Base-by-base conservation (phyloP, 1,140 invertebrate species). In the Zaprionus lachaisei region DNA sequence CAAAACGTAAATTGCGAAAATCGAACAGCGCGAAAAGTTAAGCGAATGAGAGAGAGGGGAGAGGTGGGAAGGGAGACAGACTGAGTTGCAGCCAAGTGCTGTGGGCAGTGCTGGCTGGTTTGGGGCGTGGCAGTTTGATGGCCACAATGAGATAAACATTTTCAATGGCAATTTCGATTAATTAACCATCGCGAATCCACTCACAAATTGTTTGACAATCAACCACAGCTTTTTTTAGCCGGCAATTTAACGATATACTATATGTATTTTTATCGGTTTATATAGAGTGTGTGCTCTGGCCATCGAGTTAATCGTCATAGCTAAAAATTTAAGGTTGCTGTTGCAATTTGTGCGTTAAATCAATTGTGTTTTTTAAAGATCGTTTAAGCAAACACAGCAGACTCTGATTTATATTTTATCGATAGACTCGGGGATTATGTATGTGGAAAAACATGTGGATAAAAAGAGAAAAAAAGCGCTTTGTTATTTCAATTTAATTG, bases 141-240 rank as follows among this genome's bases (percentile, higher is more conserved):
- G 54, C 73, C 73, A 72, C 68, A 72, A 72, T 76, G 61, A 71
- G 44, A 65, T 71, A 71, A 71, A 71, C 61, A 60, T 76, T 72
- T 72, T 65, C 68, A 65, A 65, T 76, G 55, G 68, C 68, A 37
- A 37, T 51, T 26, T 26, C 73, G 68, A 76, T 76, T 76, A 76
- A 76, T 76, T 76, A 76, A 76, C 68, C 61, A 72, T 72, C 68
- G 68, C 58, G 68, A 55, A 65, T 71, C 73, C 68, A 71, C 73
- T 76, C 61, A 58, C 67, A 71, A 76, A 76, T 71, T 76, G 73
- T 72, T 65, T 72, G 68, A 76, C 73, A 76, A 72, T 76, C 55
- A 76, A 76, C 73, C 68, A 31, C 44, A 41, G 60, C 17, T 44
- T 67, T 41, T 51, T 63, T 49, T 62, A 7, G n/a, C 7, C 41